Evolutionary conservation across 2,113 vertebrate genomes (phyloP), one percentile per base, ranked within the genome.

Genomic region (Sylvietta virens): DNA sequence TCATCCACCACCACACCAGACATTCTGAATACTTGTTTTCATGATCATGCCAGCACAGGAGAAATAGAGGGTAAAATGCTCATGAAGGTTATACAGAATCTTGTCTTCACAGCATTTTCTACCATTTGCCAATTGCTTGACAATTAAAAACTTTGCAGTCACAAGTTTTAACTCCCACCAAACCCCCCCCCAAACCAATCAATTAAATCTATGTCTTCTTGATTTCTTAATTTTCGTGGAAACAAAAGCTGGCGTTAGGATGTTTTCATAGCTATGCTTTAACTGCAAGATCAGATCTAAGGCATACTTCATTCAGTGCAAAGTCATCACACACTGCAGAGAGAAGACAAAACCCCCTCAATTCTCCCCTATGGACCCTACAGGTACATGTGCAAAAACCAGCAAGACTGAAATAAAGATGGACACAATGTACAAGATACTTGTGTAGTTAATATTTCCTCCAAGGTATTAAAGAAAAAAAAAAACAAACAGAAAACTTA

Each of bases 351-450:
- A 77, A n/a, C 0, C 28, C 74, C n/a, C 81, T 94, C 90, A 86
- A 42, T 51, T 79, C 70, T 85, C 42, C 71, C 30, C 22, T 37
- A 5, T 7, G 23, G 48, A 84, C 62, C 78, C 70, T 50, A 57
- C 20, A 78, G 76, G 62, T 58, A 90, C 50, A 82, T 37, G 95
- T 96, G 94, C 95, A 97, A 97, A 97, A 93, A 56, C n/a, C 71
- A 93, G 90, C 87, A 89, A 90, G 54, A 93, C 61, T 97, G 94
- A 97, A 97, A 96, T 95, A 93, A 92, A 88, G 90, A 76, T 76
- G 93, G 93, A 97, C 93, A 92, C 47, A 79, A 67, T 1, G 14
- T 77, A 95, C 42, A 86, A 77, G 81, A 67, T 42, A 90, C 5
- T 87, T 54, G 48, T 1, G 15, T 47, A 85, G n/a, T 66, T 90